These are phyloP conservation scores for Brachirus orientalis DNA, from an alignment of 2,113 vertebrate genomes.

Conservation along the genomic window DNA sequence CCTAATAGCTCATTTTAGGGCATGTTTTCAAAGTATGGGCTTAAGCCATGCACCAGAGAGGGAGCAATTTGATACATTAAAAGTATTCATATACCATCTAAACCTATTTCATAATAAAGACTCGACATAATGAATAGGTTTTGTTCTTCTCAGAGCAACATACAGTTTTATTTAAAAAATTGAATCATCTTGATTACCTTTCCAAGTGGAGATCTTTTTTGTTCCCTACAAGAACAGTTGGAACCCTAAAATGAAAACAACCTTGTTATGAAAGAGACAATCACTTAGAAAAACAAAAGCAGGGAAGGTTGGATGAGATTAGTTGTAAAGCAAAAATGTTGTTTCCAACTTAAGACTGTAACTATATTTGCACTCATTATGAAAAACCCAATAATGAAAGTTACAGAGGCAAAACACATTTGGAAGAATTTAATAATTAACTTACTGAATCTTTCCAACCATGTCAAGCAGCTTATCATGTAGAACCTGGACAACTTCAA, in stretches of 20 bases:
- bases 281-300: too few relatives aligned
- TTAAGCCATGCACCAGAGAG: background rate
- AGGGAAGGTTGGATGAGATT: too few relatives aligned
- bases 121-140: too few relatives aligned
- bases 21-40: background rate
- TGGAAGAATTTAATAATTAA: conserved; percentile 19
- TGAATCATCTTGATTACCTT: conserved; percentile 73
- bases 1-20: background rate
- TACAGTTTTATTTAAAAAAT: background rate
- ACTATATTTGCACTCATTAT: too few relatives aligned
- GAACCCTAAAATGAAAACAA: conserved; percentile 78
- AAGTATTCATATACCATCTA: background rate
- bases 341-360: too few relatives aligned
- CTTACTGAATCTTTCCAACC: conserved; percentile 86
- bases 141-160: too few relatives aligned
- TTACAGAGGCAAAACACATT: too few relatives aligned
- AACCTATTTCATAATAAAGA: too few relatives aligned
- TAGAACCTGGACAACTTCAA: conserved; percentile 88
- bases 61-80: background rate
- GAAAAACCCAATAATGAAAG: too few relatives aligned
- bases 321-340: too few relatives aligned
- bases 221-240: conserved; percentile 89
- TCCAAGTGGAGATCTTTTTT: conserved; percentile 88
- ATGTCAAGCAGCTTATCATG: conserved; percentile 87
- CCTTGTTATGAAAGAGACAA: background rate